Percentiles rank a stretch among this genome's conserved stretches.
These are phyloP conservation scores for Morinoia aosen DNA, from an alignment of 2,888 invertebrate genomes.

Conservation along the genomic window DNA sequence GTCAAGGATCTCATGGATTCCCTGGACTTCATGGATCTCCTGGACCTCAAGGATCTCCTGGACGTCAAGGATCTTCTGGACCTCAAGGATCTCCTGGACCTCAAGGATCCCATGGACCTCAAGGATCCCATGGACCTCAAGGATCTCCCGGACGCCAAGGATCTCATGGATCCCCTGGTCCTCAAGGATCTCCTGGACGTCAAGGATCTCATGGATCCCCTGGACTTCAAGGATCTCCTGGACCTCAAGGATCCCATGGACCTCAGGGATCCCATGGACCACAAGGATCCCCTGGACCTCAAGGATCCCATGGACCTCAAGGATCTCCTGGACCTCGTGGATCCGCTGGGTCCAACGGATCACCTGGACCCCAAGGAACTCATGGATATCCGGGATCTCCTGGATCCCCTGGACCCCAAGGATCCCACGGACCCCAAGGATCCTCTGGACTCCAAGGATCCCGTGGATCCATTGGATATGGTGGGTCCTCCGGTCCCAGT, in stretches of 20 bases:
- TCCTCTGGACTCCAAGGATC: too few relatives aligned
- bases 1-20: constrained; percentile 55
- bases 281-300: too few relatives aligned
- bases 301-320: background rate
- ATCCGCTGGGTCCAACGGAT: too few relatives aligned
- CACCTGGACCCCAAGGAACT: too few relatives aligned
- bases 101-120: background rate
- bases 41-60: constrained; percentile 16
- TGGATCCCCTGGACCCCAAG: too few relatives aligned
- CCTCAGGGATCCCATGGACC: background rate
- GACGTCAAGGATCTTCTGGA: too few relatives aligned
- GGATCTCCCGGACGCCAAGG: constrained; percentile 4
- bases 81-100: too few relatives aligned
- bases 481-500: background rate
- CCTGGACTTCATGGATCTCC: constrained; percentile 33
- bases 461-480: too few relatives aligned
- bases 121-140: constrained; percentile 6
- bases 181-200: too few relatives aligned
- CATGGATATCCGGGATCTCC: too few relatives aligned
- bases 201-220: too few relatives aligned
- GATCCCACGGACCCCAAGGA: too few relatives aligned
- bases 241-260: background rate
- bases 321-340: background rate
- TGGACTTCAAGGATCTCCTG: background rate
- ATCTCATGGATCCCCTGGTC: background rate